Conservation (phyloP, 2,113 vertebrate genomes). For the Conger conger region DNA sequence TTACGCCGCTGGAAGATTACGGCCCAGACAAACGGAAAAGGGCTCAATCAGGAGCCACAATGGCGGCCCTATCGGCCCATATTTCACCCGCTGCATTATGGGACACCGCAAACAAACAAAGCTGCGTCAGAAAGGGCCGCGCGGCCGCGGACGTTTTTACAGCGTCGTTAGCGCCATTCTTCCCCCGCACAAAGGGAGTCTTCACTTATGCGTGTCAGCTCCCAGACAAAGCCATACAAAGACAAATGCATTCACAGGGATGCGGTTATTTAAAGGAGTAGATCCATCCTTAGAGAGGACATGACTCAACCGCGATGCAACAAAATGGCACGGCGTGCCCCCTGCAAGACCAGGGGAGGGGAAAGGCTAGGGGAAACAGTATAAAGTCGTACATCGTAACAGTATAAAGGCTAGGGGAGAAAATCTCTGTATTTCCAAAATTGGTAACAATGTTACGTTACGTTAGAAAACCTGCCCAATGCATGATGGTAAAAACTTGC, state of each 20-base stretch:
- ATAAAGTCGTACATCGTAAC: too few relatives aligned
- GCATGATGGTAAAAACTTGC: too few relatives aligned
- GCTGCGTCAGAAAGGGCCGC: slow-evolving; percentile 46
- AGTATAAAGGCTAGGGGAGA: too few relatives aligned
- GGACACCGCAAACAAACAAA: slow-evolving; percentile 50
- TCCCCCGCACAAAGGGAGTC: slow-evolving; percentile 59
- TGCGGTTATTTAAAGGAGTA: slow-evolving; percentile 54
- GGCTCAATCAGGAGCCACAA: slow-evolving; percentile 61
- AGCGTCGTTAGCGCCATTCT: slow-evolving; percentile 61
- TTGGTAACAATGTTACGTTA: background rate
- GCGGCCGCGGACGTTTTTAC: slow-evolving; percentile 65
- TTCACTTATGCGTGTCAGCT: slow-evolving; percentile 55
- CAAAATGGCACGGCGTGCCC: slow-evolving; percentile 57
- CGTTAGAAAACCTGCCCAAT: too few relatives aligned
- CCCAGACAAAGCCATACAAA: slow-evolving; percentile 67
- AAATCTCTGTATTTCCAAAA: slow-evolving; percentile 59
- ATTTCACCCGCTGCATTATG: slow-evolving; percentile 60
- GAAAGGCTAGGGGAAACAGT: too few relatives aligned
- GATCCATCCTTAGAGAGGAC: slow-evolving; percentile 48
- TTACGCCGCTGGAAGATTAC: background rate
- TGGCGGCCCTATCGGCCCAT: slow-evolving; percentile 38
- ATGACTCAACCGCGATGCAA: slow-evolving; percentile 62
- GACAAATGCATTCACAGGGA: slow-evolving; percentile 65
- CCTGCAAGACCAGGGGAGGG: slow-evolving; percentile 42
- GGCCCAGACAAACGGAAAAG: slow-evolving; percentile 40